These are phyloP conservation scores for Condylura cristata DNA, from an alignment of 2,113 vertebrate genomes.

Conservation along the genomic window DNA sequence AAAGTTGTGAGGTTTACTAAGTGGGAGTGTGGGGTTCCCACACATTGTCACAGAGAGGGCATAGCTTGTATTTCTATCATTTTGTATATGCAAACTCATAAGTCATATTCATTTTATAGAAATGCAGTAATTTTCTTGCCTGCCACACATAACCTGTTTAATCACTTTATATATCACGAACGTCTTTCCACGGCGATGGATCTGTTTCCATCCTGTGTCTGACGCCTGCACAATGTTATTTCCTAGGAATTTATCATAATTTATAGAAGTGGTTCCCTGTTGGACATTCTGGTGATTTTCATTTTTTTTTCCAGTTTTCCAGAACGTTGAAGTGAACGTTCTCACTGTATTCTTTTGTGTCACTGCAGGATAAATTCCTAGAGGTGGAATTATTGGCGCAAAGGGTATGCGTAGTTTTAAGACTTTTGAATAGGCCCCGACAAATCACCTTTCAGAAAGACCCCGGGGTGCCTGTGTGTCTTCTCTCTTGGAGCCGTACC, in stretches of 20 bases:
- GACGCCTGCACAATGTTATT: background rate
- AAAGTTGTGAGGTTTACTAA: too few species aligned
- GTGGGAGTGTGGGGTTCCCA: background rate
- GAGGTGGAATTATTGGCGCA: conserved; percentile 8
- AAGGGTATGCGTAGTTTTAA: conserved; percentile 47
- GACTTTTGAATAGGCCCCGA: background rate
- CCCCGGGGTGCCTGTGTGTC: background rate
- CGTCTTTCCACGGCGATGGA: background rate
- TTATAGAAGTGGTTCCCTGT: conserved; percentile 36
- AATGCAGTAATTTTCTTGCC: conserved; percentile 62
- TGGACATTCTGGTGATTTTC: conserved; percentile 52
- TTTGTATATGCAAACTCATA: conserved; percentile 37
- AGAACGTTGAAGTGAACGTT: background rate
- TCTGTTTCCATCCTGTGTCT: conserved; percentile 47
- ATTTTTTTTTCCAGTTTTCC: conserved; percentile 62
- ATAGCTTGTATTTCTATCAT: background rate
- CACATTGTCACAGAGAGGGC: background rate
- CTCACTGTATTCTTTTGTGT: conserved; percentile 29
- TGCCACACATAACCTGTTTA: conserved; percentile 41
- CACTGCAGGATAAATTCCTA: conserved; percentile 50
- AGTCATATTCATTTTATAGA: conserved; percentile 65
- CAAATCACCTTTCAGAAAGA: conserved; percentile 48
- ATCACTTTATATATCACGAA: conserved; percentile 19
- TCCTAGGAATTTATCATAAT: conserved; percentile 46
- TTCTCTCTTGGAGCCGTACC: conserved; percentile 25